Base-by-base conservation (phyloP, 2,797 vertebrate genomes). In the Myotis pilosus region DNA sequence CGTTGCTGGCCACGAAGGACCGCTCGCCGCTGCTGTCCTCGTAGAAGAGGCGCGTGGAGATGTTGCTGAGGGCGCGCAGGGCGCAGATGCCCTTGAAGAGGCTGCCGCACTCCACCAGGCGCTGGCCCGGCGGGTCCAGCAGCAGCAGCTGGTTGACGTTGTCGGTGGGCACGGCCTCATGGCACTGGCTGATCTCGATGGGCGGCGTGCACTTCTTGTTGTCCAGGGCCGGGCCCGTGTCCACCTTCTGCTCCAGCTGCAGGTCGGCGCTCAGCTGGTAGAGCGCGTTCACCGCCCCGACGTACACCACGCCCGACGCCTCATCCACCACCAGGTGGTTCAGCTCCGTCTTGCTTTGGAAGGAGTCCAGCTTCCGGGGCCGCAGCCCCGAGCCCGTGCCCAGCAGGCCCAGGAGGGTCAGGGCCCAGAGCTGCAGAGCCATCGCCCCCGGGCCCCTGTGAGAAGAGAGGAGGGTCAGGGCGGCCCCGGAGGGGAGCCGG, bases 1-100 rank as follows among this genome's bases (percentile, higher is more conserved):
- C 99, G 0, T 99, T 99, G 98, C 99, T 99, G 51, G 99, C 99
- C n/a, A 99, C 99, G 6, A 99, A 99, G 60, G 99, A 99, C 97
- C 98, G 99, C 97, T 99, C 98, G 2, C 99, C 99, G 0, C 99
- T 99, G 87, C 96, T 98, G 71, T 99, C 99, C 4, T 99, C 99
- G 6, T 99, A 99, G 97, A 99, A 99, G 86, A 99, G 98, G 96
- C 97, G 97, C 17, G 97, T 90, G 0, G 98, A 98, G 94, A 99
- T 98, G 16, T 99, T 98, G 93, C 98, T 98, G 51, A 99, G 98
- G 85, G 99, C 98, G 2, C 98, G 98, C 88, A 99, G 98, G 57
- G 99, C 99, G 91, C 99, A 99, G 97, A 99, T 99, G 95, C 99
- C 99, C 88, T 99, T 98, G 97, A 99, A 99, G 68, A 99, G 98